phyloP scores from a whole-genome alignment of 1,140 invertebrate genomes.

The Ctenoplectra terminalis region DNA sequence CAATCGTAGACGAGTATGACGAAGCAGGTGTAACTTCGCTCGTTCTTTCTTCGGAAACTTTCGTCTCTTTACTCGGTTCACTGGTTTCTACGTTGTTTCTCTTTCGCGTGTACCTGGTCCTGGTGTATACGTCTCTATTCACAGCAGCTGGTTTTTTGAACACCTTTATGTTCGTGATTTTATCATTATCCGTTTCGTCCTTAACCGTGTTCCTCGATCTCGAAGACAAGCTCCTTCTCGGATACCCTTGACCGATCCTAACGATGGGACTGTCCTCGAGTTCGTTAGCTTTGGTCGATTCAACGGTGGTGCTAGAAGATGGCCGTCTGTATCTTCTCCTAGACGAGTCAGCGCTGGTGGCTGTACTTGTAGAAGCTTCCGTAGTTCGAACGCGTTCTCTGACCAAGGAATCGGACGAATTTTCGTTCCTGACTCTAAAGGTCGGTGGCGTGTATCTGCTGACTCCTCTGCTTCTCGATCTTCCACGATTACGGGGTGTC shows the following conservation, averaged over 20 bases:
- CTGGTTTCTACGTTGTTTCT: conserved; percentile 40
- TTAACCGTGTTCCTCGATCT: conserved; percentile 38
- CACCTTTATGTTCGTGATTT: conserved; percentile 67
- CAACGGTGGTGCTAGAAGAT: conserved; percentile 37
- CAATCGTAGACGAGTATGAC: not conserved
- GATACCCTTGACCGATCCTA: conserved; percentile 58
- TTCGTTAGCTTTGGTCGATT: conserved; percentile 48
- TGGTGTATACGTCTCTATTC: conserved; percentile 47
- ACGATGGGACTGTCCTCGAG: conserved; percentile 66
- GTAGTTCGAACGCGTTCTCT: conserved; percentile 45
- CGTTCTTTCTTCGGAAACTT: not conserved
- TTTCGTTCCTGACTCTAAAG: conserved; percentile 8
- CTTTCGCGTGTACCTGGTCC: conserved; percentile 52
- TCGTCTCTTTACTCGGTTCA: not conserved
- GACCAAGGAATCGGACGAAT: conserved; percentile 18
- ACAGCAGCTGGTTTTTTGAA: conserved; percentile 46
- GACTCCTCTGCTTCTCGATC: conserved; percentile 71
- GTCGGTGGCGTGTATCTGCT: conserved; percentile 72
- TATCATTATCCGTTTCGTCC: conserved; percentile 52
- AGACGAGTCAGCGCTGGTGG: conserved; percentile 30
- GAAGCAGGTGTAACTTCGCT: not conserved
- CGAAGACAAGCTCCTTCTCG: conserved; percentile 39
- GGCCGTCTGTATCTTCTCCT: conserved; percentile 65
- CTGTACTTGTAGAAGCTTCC: conserved; percentile 2
- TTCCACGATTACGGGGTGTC: not conserved